Base-by-base conservation (phyloP, 2,888 invertebrate species). In the Drosophila buzzatii region DNA sequence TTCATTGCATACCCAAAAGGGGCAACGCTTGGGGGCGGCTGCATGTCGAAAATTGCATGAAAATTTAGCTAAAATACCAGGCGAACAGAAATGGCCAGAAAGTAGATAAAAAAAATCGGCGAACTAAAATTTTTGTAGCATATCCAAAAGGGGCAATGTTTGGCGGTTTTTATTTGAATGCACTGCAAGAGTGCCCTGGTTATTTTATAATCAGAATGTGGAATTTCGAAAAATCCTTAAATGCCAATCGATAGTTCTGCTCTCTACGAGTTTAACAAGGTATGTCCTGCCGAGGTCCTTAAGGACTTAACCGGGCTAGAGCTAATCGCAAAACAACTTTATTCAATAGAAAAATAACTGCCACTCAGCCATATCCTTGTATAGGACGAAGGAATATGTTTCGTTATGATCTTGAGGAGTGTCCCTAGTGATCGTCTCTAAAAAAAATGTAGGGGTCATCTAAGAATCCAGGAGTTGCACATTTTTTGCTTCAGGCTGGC, bases 61-160 rank as follows among this genome's bases (percentile, higher is more conserved):
- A 33, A 37, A 37, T 23, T 2, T 23, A 14, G 52, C 20, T 23
- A 9, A 52, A 37, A 37, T 37, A 51, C 51, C 33, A 51, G 52
- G 20, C 52, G 35, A 52, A 23, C 52, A 52, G 20, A 52, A 52
- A 35, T 35, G 52, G 5, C 16, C 8, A 52, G 52, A 14, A 52
- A 35, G 35, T 2, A 37, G 4, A 20, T 16, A 6, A 51, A 20
- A 35, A 7, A 51, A 20, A 33, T 33, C 7, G 0, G 12, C 0
- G 0, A 3, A 39, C 1, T 10, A n/a, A 53, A 23, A n/a, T 6
- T n/a, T n/a, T 37, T n/a, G 16, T 53, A 27, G 53, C 53, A 27
- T 27, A 53, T 9, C 16, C 39, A n/a, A 10, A n/a, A n/a, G 53
- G 52, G 23, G 35, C 20, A 20, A 33, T 12, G n/a, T n/a, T 47